These are phyloP conservation scores for Pseudomyrmex flavicornis DNA, from an alignment of 1,140 invertebrate genomes.

Conservation along the genomic window DNA sequence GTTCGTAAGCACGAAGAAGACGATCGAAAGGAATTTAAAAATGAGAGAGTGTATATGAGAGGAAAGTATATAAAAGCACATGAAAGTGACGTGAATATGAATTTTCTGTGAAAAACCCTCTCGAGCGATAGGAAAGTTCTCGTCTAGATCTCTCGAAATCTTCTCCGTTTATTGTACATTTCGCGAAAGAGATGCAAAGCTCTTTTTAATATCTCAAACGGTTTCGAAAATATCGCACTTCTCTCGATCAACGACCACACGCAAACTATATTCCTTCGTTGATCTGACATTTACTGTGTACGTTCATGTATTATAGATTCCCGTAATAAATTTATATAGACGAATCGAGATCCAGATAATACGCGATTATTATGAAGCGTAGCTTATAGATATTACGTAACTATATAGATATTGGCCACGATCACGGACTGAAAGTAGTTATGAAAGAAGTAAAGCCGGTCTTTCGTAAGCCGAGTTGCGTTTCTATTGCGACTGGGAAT, in stretches of 20 bases:
- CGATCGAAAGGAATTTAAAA: slow-evolving; percentile 1
- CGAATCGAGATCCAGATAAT: too few relatives aligned
- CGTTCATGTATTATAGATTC: neutral
- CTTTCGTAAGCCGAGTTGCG: neutral
- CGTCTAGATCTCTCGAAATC: neutral
- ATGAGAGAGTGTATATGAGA: neutral
- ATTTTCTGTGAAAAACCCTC: slow-evolving; percentile 13
- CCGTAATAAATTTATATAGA: too few relatives aligned
- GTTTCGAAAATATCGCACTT: neutral
- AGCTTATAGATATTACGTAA: too few relatives aligned
- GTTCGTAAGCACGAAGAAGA: neutral
- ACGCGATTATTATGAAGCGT: too few relatives aligned
- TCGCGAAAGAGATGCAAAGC: neutral
- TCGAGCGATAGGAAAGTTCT: slow-evolving; percentile 21
- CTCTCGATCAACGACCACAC: neutral
- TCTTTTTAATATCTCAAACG: slow-evolving; percentile 6
- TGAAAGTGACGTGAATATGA: slow-evolving; percentile 12
- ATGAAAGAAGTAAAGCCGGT: slow-evolving; percentile 8
- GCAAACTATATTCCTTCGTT: slow-evolving; percentile 10
- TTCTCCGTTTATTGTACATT: slow-evolving; percentile 5
- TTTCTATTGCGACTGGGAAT: slow-evolving; percentile 46
- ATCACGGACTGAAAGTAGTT: slow-evolving; percentile 42
- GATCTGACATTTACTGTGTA: neutral
- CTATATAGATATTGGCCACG: slow-evolving; percentile 9
- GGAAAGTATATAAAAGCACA: neutral